Percentiles rank a stretch among this genome's conserved stretches.
phyloP scores from a whole-genome alignment of 2,888 invertebrate genomes.

The Empis stercorea region DNA sequence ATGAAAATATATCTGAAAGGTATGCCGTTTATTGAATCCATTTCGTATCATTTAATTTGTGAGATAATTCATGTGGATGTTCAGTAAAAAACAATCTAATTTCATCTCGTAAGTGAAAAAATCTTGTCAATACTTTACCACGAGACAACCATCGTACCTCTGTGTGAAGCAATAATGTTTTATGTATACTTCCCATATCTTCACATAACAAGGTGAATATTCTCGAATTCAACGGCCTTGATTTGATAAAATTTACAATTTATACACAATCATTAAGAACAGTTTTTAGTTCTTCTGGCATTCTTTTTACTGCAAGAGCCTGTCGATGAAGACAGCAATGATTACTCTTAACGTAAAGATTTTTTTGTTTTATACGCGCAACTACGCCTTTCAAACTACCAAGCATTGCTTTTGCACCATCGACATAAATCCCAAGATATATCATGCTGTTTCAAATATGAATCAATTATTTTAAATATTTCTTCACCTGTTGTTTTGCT shows the following conservation, averaged over 20 bases:
- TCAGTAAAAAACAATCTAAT: neutral
- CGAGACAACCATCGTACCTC: slow-evolving; percentile 2
- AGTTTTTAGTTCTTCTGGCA: neutral
- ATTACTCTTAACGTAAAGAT: neutral
- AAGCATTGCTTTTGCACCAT: slow-evolving; percentile 10
- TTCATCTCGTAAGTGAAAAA: neutral
- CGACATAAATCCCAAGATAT: slow-evolving; percentile 1
- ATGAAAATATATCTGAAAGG: neutral
- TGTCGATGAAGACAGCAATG: neutral
- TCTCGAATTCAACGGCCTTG: neutral
- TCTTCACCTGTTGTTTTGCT: neutral
- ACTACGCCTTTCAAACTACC: neutral
- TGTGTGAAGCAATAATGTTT: neutral
- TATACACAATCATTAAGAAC: neutral
- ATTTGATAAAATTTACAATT: slow-evolving; percentile 1
- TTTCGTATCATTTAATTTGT: neutral
- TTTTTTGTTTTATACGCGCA: neutral
- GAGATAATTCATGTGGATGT: neutral
- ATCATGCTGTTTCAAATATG: neutral
- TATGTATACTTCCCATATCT: neutral
- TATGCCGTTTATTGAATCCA: neutral
- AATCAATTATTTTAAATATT: neutral
- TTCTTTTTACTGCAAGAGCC: neutral
- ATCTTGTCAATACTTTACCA: neutral
- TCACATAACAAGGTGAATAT: neutral